These are phyloP conservation scores for Morpho deidamia DNA, from an alignment of 2,888 invertebrate genomes.

Conservation along the genomic window DNA sequence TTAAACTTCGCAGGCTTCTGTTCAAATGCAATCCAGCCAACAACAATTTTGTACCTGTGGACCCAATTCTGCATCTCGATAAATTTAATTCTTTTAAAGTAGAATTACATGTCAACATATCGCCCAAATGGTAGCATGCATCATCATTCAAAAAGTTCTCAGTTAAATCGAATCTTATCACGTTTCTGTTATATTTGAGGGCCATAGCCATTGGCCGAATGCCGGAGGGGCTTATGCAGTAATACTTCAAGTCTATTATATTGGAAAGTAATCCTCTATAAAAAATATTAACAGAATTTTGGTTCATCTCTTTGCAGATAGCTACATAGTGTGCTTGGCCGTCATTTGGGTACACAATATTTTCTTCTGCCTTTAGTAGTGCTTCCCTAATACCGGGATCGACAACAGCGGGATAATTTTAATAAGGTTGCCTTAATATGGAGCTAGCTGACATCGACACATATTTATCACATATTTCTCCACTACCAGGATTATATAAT, in stretches of 20 bases:
- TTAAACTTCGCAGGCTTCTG: slow-evolving; percentile 34
- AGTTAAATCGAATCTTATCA: slow-evolving; percentile 43
- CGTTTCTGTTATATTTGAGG: slow-evolving; percentile 43
- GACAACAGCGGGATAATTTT: slow-evolving; percentile 48
- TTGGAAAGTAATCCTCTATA: slow-evolving; percentile 38
- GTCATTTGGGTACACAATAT: slow-evolving; percentile 42
- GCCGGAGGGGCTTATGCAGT: slow-evolving; percentile 48
- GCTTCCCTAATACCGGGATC: slow-evolving; percentile 56
- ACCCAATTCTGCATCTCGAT: slow-evolving; percentile 54
- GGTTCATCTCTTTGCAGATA: slow-evolving; percentile 49
- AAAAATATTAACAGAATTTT: slow-evolving; percentile 43
- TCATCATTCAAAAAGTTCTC: slow-evolving; percentile 54
- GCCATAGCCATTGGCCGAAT: slow-evolving; percentile 53
- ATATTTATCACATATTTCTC: slow-evolving; percentile 51
- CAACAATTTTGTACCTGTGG: slow-evolving; percentile 37
- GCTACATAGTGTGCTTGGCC: slow-evolving; percentile 54
- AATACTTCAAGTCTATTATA: slow-evolving; percentile 51
- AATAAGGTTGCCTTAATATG: slow-evolving; percentile 50
- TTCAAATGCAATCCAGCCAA: slow-evolving; percentile 37
- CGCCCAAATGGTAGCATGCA: slow-evolving; percentile 53
- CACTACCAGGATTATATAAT: slow-evolving; percentile 47
- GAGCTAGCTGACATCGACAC: slow-evolving; percentile 47
- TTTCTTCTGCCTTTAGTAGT: slow-evolving; percentile 36
- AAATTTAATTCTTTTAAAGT: slow-evolving; percentile 44
- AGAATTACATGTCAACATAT: slow-evolving; percentile 45